A percentile compares a stretch with the other conserved stretches of the same genome.
Evolutionary conservation across 2,113 vertebrate species (phyloP).

Genomic region (Microtus montanus): DNA sequence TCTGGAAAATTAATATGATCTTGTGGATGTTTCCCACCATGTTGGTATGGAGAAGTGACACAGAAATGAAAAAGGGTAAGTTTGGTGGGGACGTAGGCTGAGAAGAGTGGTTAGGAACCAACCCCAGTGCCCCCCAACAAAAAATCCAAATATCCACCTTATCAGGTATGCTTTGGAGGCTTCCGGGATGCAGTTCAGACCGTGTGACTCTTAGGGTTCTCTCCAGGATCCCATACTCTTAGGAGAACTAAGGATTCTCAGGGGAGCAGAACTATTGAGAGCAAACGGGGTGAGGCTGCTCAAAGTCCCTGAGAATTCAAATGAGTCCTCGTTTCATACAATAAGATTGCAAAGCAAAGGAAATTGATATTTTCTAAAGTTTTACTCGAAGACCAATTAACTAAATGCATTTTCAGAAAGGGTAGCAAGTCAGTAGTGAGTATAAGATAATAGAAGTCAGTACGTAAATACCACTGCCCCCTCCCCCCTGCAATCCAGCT

Average conservation of each 20-base stretch:
- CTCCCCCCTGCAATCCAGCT: background rate
- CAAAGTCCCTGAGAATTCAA: background rate
- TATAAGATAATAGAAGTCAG: background rate
- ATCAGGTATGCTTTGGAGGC: background rate
- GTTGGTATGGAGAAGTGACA: background rate
- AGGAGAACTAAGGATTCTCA: background rate
- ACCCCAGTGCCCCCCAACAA: background rate
- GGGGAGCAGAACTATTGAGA: background rate
- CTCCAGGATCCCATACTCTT: background rate
- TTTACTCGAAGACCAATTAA: background rate
- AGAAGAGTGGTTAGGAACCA: background rate
- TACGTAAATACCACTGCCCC: background rate
- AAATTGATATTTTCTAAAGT: background rate
- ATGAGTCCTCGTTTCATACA: background rate
- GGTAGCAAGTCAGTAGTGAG: background rate
- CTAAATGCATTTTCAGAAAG: background rate
- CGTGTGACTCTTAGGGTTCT: background rate
- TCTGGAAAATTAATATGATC: background rate
- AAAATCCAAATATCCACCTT: background rate
- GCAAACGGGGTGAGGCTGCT: background rate
- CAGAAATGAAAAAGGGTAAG: background rate
- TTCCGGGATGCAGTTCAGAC: background rate
- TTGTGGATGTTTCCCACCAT: background rate
- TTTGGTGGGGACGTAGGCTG: background rate
- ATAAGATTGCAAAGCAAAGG: background rate